Conservation (phyloP, 92 coral and sea anemone genomes). For the Parazoanthus darwini region DNA sequence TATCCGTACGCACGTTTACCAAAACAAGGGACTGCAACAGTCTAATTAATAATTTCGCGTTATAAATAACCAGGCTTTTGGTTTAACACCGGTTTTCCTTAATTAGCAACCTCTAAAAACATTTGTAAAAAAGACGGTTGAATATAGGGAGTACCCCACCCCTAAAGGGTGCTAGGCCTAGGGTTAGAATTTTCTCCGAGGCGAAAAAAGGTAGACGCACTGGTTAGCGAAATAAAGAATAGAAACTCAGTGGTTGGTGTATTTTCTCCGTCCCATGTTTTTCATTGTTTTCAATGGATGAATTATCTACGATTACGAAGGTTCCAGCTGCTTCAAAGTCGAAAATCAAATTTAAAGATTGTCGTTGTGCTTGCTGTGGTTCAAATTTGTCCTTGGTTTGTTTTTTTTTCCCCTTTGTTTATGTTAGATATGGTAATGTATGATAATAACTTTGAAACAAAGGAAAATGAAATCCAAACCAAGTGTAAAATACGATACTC, state of each 20-base stretch:
- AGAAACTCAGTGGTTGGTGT: constrained; percentile 5
- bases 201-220: constrained; percentile 13
- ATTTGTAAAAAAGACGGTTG: constrained; percentile 10
- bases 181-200: constrained; percentile 12
- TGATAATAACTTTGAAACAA: neutral
- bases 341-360: constrained; percentile 3
- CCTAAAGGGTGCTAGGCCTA: constrained; percentile 16
- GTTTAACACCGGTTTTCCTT: constrained; percentile 13
- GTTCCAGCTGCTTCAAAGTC: constrained; percentile 13
- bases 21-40: constrained; percentile 6
- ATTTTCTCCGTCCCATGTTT: constrained; percentile 8
- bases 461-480: constrained; percentile 1
- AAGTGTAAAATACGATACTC: constrained; percentile 12
- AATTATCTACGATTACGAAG: constrained; percentile 9
- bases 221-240: constrained; percentile 2
- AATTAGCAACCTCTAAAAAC: constrained; percentile 2
- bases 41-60: constrained; percentile 6
- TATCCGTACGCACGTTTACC: constrained; percentile 13
- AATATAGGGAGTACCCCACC: constrained; percentile 10
- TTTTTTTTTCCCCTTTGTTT: neutral
- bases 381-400: constrained; percentile 13
- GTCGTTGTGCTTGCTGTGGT: constrained; percentile 10
- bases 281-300: constrained; percentile 6
- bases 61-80: constrained; percentile 9
- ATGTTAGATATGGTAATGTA: neutral